Base-by-base conservation (phyloP, 2,113 vertebrate genomes). In the Nettapus auritus region DNA sequence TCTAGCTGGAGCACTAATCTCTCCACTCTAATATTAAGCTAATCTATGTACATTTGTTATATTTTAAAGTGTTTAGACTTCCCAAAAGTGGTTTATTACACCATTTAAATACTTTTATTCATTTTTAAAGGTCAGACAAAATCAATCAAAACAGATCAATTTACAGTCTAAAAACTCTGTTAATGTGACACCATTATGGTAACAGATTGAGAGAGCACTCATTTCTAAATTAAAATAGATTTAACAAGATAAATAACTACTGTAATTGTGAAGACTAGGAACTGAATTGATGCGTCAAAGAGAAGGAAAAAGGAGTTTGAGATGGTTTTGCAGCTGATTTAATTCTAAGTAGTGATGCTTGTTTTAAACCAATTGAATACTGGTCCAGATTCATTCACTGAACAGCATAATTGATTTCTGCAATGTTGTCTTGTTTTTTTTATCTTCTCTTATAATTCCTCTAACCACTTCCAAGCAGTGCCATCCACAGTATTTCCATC, bases 131-230 rank as follows among this genome's bases (percentile, higher is more conserved):
- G 95, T 95, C 96, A 96, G 83, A 55, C 57, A 86, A 91, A 94
- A 96, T 97, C 95, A 95, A 97, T 94, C 53, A 76, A 93, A 96
- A 70, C 34, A 93, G 92, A 97, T 97, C 94, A 93, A 96, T 97
- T 89, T 86, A 77, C 63, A 86, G 81, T 90, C 96, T 60, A 13
- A 91, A 94, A 96, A 68, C 31, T 55, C 50, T 85, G 90, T 82
- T 92, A 95, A 92, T 83, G 83, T 88, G 82, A 93, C 62, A 63
- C 23, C 0, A 0, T 77, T 86, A 74, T 8, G 18, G 90, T 88
- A 92, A 88, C 5, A 0, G 76, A 94, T 84, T 44, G 80, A 95
- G 60, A 89, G 62, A 93, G 33, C 12, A 7, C 3, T 78, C 44
- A 14, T 76, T 93, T 70, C 62, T 75, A 93, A 92, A 92, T 93